Conservation (phyloP, 2,797 vertebrate genomes). For the Poecilia picta region DNA sequence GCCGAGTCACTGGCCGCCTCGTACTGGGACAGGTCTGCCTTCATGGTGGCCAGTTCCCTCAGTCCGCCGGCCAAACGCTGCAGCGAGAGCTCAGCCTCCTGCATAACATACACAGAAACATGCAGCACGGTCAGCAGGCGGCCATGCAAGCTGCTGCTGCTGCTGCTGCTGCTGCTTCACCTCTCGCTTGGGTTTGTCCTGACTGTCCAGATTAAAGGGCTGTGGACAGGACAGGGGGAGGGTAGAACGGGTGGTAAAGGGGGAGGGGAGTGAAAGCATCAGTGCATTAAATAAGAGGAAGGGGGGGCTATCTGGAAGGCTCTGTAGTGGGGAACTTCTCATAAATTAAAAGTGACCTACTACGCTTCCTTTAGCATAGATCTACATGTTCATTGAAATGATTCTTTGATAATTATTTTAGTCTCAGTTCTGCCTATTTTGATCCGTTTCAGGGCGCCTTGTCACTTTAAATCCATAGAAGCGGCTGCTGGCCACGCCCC, state of each 20-base stretch:
- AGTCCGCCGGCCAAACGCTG: conserved; percentile 79
- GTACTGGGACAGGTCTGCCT: conserved; percentile 83
- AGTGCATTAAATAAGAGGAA: conserved; percentile 65
- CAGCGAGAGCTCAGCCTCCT: conserved; percentile 89
- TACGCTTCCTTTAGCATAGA: too few species aligned
- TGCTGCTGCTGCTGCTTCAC: conserved; percentile 43
- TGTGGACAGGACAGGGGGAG: conserved; percentile 72
- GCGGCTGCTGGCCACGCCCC: too few species aligned
- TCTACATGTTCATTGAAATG: too few species aligned
- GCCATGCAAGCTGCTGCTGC: conserved; percentile 45
- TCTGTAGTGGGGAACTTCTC: conserved; percentile 22
- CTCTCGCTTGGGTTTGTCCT: conserved; percentile 45
- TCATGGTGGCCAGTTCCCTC: conserved; percentile 84
- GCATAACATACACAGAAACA: conserved; percentile 83
- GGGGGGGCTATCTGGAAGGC: conserved; percentile 51
- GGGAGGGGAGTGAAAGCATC: conserved; percentile 73
- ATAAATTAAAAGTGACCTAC: too few species aligned
- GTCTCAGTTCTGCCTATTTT: too few species aligned
- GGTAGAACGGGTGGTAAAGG: conserved; percentile 57
- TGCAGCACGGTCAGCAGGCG: conserved; percentile 19
- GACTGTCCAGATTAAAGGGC: conserved; percentile 76
- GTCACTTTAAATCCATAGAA: too few species aligned
- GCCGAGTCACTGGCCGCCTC: conserved; percentile 81
- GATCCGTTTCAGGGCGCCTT: too few species aligned
- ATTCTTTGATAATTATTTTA: too few species aligned